Evolutionary conservation across 2,113 vertebrate species (phyloP), one percentile per base, ranked within the genome.

Genomic region (Beaufortia kweichowensis): DNA sequence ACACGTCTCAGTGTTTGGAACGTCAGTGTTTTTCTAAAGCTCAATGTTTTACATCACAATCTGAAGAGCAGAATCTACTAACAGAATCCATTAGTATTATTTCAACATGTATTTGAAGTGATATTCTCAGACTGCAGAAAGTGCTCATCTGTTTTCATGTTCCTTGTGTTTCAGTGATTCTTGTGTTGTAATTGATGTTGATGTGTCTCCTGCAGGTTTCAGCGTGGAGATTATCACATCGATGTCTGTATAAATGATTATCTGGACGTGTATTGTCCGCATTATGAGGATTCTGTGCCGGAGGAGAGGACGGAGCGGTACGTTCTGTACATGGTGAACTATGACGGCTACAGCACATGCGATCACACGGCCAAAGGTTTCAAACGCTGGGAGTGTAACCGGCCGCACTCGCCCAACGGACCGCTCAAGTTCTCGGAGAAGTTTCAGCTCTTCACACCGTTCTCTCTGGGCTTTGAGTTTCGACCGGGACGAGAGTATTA

Each of bases 231-330:
- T 88, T 99, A 97, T 87, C 96, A 98, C 92, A 98, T 99, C 0
- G 97, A 99, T 7, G 97, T 99, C 75, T 99, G 97, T 82, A 99
- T 99, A 87, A 99, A 99, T 41, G 97, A 99, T 90, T 99, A 99
- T 89, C 91, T 98, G 89, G 97, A 99, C 69, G 97, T 99, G 53
- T 99, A 96, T 91, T 99, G 97, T 86, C 97, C 97, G 78, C 97
- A 98, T 88, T 99, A 98, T 3, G 97, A 96, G 86, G 96, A 96
- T 85, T 90, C 94, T 0, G 95, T 98, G 76, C 95, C 96, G 0
- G 95, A 95, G 90, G 97, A 98, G 77, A 92, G 95, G 85, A 94
- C 95, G 0, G 97, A 99, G 86, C 95, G 96, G 64, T 98, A 99
- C 2, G 90, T 99, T 86, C 95, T 99, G 77, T 99, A 98, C 92